Evolutionary conservation across 1,140 invertebrate species (phyloP).

Genomic region (Penaeus indicus): DNA sequence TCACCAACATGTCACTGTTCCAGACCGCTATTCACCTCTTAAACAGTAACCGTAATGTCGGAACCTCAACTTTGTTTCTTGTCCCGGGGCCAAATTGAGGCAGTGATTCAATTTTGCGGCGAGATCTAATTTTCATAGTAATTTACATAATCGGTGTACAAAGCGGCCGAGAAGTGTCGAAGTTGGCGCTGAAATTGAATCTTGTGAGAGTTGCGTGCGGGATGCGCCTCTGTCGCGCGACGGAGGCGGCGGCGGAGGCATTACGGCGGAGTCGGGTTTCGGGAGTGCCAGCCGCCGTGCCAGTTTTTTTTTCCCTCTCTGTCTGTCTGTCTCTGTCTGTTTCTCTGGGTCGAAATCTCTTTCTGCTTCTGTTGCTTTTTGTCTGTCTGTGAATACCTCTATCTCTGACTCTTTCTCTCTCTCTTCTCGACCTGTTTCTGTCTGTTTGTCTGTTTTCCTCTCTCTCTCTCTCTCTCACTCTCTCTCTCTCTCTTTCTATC

Average conservation of each 20-base stretch:
- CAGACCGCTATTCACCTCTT: constrained; percentile 31
- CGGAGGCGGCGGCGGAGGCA: not conserved
- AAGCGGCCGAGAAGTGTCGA: constrained; percentile 52
- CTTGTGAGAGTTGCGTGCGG: constrained; percentile 40
- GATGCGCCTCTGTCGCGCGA: constrained; percentile 26
- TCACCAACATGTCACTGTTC: not conserved
- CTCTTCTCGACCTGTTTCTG: too few species aligned
- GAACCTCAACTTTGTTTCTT: constrained; percentile 58
- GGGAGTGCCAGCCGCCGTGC: not conserved
- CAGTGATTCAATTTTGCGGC: constrained; percentile 59
- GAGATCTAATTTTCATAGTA: constrained; percentile 60
- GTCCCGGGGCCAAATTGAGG: constrained; percentile 58
- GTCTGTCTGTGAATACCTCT: too few species aligned
- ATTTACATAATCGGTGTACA: constrained; percentile 62
- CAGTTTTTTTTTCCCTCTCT: not conserved
- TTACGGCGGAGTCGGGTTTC: constrained; percentile 20
- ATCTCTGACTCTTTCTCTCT: too few species aligned
- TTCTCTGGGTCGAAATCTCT: not conserved
- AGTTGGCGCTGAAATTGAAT: constrained; percentile 57
- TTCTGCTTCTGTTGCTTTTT: too few species aligned
- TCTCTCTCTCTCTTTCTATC: too few species aligned
- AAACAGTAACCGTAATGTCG: constrained; percentile 35
- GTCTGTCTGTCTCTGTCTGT: not conserved
- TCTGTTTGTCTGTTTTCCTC: too few species aligned
- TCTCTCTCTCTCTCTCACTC: too few species aligned